These are phyloP conservation scores for Sitodiplosis mosellana DNA, from an alignment of 1,140 invertebrate species.

Conservation along the genomic window DNA sequence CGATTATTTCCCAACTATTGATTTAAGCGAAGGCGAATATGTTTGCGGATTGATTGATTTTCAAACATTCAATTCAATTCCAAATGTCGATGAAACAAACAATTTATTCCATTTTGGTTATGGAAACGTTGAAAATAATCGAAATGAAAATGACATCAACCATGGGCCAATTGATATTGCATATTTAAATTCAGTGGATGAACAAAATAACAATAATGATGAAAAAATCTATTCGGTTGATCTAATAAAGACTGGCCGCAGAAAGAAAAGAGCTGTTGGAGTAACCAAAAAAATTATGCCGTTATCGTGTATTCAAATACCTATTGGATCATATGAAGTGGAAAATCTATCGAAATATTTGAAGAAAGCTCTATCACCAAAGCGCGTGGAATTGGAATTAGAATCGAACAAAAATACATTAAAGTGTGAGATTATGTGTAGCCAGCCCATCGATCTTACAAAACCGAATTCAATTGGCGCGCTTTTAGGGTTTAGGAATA, in stretches of 20 bases:
- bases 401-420: not conserved
- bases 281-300: no score
- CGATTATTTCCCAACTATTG: slow-evolving; percentile 12
- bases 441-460: slow-evolving; percentile 1
- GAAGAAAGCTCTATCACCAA: not conserved
- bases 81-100: slow-evolving; percentile 15
- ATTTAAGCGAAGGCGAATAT: slow-evolving; percentile 10
- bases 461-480: slow-evolving; percentile 5
- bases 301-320: slow-evolving; percentile 14
- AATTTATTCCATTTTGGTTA: slow-evolving; percentile 20
- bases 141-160: no score
- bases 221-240: no score
- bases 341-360: slow-evolving; percentile 9
- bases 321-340: slow-evolving; percentile 20
- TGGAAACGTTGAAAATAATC: no score
- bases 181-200: no score
- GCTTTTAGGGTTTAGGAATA: slow-evolving; percentile 9
- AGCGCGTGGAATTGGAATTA: not conserved
- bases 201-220: no score
- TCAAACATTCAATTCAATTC: slow-evolving; percentile 19
- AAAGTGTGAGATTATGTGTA: not conserved
- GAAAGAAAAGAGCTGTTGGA: no score
- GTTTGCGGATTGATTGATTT: slow-evolving; percentile 15
- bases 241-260: no score
- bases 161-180: no score